Conservation (phyloP, 2,113 vertebrate genomes). For the Brachirus orientalis region DNA sequence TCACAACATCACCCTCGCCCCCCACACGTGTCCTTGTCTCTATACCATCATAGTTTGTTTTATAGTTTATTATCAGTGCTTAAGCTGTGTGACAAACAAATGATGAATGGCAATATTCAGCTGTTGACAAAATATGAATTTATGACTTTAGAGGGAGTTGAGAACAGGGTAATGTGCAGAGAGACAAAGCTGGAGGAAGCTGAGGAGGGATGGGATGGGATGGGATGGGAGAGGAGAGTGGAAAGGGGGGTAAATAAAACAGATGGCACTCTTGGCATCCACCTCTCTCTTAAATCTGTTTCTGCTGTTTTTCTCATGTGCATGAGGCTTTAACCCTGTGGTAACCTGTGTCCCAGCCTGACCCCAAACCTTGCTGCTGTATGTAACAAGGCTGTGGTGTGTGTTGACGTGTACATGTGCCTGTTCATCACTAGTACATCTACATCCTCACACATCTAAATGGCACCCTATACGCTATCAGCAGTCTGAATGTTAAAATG, state of each 20-base stretch:
- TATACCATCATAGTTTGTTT: conserved; percentile 53
- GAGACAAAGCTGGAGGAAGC: conserved; percentile 66
- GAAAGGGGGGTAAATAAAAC: conserved; percentile 65
- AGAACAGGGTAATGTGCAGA: conserved; percentile 56
- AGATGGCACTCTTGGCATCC: conserved; percentile 82
- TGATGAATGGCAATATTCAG: conserved; percentile 61
- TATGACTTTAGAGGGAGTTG: conserved; percentile 47
- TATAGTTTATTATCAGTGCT: conserved; percentile 54
- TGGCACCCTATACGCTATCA: conserved; percentile 27
- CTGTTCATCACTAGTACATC: conserved; percentile 34
- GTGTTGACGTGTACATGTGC: conserved; percentile 37
- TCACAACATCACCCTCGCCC: conserved; percentile 6
- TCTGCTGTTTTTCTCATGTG: conserved; percentile 81
- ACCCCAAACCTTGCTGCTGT: conserved; percentile 64
- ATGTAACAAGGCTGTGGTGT: conserved; percentile 54
- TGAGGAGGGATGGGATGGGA: conserved; percentile 24
- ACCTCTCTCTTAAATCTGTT: conserved; percentile 79
- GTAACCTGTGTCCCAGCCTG: conserved; percentile 79
- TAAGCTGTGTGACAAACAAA: conserved; percentile 43
- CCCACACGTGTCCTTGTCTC: conserved; percentile 46
- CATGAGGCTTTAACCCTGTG: conserved; percentile 77
- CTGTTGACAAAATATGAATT: conserved; percentile 67
- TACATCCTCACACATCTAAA: conserved; percentile 27
- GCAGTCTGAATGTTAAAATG: too few relatives aligned
- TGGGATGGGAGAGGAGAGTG: conserved; percentile 53